These are phyloP conservation scores for Ciconia maguari DNA, from an alignment of 2,113 vertebrate species.

Conservation along the genomic window DNA sequence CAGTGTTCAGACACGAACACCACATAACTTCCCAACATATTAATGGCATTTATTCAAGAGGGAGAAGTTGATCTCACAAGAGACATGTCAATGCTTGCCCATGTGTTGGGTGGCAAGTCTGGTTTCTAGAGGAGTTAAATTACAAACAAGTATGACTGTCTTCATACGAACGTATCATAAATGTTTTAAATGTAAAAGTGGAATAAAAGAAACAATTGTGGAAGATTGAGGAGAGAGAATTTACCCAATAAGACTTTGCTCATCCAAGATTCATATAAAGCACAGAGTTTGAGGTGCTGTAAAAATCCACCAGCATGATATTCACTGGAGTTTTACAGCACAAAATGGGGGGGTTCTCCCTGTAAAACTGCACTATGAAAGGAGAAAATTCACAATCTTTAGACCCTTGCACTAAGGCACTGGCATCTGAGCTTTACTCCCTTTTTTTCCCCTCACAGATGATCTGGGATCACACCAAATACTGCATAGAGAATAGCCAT, in stretches of 20 bases:
- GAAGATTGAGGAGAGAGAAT: not conserved
- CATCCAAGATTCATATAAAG: not conserved
- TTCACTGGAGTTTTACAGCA: not conserved
- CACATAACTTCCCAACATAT: not conserved
- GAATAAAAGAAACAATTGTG: not conserved
- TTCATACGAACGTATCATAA: not conserved
- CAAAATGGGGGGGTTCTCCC: not conserved
- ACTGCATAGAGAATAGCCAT: accelerated
- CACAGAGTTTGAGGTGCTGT: not conserved
- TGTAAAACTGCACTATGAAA: not conserved
- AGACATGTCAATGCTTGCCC: not conserved
- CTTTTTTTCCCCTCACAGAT: not conserved
- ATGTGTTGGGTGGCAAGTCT: not conserved
- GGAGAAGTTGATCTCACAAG: not conserved
- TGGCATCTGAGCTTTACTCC: not conserved
- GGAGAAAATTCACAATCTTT: not conserved
- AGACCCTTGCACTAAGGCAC: not conserved
- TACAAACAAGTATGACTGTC: not conserved
- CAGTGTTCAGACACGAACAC: not conserved
- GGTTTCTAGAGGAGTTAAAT: not conserved
- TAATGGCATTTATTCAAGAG: not conserved
- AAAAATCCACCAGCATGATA: not conserved
- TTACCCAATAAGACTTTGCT: not conserved
- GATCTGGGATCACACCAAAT: not conserved
- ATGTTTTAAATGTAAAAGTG: not conserved